Base-by-base conservation (phyloP, 2,797 vertebrate species). In the Anomalospiza imberbis region DNA sequence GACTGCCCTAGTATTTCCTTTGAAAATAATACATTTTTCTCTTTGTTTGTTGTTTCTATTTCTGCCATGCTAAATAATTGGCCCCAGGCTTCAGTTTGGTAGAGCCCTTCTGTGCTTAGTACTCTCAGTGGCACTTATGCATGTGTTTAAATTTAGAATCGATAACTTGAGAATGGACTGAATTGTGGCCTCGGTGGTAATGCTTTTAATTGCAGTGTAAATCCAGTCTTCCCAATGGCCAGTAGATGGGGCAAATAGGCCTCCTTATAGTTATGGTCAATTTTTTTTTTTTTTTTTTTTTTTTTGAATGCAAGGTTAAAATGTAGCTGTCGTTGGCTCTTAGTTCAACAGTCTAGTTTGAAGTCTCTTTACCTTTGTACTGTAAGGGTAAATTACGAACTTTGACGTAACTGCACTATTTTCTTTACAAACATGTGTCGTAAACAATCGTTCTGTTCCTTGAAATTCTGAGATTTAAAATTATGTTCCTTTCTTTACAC, bases 221-320 rank as follows among this genome's bases (percentile, higher is more conserved):
- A 47, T 44, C 29, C 80, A n/a, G 7, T 91, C 74, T 96, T 73
- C 36, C 29, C 10, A 45, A 5, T 21, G 84, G 25, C 48, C 97
- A 84, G 95, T 78, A 98, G 98, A 94, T 97, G 97, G 97, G 74
- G 97, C 85, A 79, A 94, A 93, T 75, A 73, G 91, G 95, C 95
- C 95, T 95, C 65, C 60, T 73, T 86, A 81, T 1, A 48, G 25
- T 17, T 51, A 22, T 0, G 5, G 48, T 74, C 31, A 74, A 32
- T 51, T 60, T 50, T 21, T 40, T 40, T 13, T 17, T 10, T 22
- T 16, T 15, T n/a, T 51, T 24, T 26, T 25, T 16, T 68, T 50
- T 58, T 36, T 84, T 78, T 66, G 1, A 45, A 32, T 24, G 51
- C 88, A 14, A 63, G 55, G 95, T 96, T 97, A 97, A 97, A 96